phyloP scores from a whole-genome alignment of 2,113 vertebrate genomes.

The Forbesichthys papilliferus region DNA sequence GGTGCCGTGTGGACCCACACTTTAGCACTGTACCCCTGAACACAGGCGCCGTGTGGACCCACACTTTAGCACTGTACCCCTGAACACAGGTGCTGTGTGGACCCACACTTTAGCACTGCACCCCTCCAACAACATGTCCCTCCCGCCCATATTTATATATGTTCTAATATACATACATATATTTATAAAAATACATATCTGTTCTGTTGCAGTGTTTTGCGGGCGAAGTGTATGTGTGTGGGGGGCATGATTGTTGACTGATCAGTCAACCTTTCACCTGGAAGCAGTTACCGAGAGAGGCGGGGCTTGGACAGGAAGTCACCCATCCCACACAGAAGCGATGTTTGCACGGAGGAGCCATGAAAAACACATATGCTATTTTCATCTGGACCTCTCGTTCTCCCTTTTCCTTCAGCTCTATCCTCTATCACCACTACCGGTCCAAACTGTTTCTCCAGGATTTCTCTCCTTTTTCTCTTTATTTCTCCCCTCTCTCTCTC shows the following conservation, averaged over 20 bases:
- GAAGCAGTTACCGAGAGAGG: background rate
- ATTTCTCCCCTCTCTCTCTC: constrained; percentile 15
- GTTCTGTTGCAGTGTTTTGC: too few species aligned
- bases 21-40: background rate
- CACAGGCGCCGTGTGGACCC: too few species aligned
- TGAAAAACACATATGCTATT: constrained; percentile 96
- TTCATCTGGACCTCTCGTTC: constrained; percentile 86
- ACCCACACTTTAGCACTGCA: constrained; percentile 17
- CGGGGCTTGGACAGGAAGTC: constrained; percentile 76
- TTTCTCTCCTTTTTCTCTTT: constrained; percentile 69
- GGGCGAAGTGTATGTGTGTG: too few species aligned
- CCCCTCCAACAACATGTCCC: background rate
- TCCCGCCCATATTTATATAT: too few species aligned
- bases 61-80: constrained; percentile 18
- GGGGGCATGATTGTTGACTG: too few species aligned
- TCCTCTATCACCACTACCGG: constrained; percentile 1
- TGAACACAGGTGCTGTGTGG: too few species aligned
- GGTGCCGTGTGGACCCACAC: constrained; percentile 13
- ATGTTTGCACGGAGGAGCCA: constrained; percentile 89
- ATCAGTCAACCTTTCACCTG: too few species aligned
- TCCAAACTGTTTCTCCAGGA: too few species aligned
- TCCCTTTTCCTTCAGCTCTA: background rate
- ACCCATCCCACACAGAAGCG: constrained; percentile 81
- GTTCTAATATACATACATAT: too few species aligned
- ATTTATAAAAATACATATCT: too few species aligned